Evolutionary conservation across 2,888 invertebrate species (phyloP).

Genomic region (Chloroclystis v-ata): DNA sequence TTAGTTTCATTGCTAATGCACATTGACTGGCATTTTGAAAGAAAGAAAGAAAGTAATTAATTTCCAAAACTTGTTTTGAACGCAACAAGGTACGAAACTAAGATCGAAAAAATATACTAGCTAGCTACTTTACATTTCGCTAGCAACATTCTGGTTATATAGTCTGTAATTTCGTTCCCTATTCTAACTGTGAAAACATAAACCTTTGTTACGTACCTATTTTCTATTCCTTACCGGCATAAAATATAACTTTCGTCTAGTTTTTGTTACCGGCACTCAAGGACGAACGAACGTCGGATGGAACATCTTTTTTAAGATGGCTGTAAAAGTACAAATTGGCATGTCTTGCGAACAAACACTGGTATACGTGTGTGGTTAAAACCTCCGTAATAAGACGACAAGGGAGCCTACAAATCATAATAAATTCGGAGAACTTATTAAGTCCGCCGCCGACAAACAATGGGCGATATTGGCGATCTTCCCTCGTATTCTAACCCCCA

Average conservation of each 20-base stretch:
- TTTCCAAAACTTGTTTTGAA: slow-evolving; percentile 5
- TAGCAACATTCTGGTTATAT: slow-evolving; percentile 19
- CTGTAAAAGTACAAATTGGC: slow-evolving; percentile 50
- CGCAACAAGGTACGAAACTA: slow-evolving; percentile 15
- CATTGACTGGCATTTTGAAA: no score
- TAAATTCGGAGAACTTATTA: slow-evolving; percentile 75
- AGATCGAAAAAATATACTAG: slow-evolving; percentile 17
- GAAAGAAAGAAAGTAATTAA: background rate
- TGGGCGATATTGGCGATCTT: slow-evolving; percentile 74
- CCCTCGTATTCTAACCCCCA: slow-evolving; percentile 62
- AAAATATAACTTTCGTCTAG: slow-evolving; percentile 37
- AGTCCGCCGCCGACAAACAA: slow-evolving; percentile 75
- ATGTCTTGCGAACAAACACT: slow-evolving; percentile 22
- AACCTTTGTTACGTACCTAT: slow-evolving; percentile 33
- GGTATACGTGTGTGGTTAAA: slow-evolving; percentile 49
- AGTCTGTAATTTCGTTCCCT: slow-evolving; percentile 30
- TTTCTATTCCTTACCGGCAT: slow-evolving; percentile 34
- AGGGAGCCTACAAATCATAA: slow-evolving; percentile 73
- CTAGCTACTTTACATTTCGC: slow-evolving; percentile 10
- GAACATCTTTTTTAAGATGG: slow-evolving; percentile 42
- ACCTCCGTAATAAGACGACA: slow-evolving; percentile 66
- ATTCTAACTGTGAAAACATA: slow-evolving; percentile 32
- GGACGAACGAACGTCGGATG: slow-evolving; percentile 30
- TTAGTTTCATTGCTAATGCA: no score
- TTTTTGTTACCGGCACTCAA: slow-evolving; percentile 34